phyloP scores from a whole-genome alignment of 1,140 invertebrate species.

The Brachionus plicatilis region DNA sequence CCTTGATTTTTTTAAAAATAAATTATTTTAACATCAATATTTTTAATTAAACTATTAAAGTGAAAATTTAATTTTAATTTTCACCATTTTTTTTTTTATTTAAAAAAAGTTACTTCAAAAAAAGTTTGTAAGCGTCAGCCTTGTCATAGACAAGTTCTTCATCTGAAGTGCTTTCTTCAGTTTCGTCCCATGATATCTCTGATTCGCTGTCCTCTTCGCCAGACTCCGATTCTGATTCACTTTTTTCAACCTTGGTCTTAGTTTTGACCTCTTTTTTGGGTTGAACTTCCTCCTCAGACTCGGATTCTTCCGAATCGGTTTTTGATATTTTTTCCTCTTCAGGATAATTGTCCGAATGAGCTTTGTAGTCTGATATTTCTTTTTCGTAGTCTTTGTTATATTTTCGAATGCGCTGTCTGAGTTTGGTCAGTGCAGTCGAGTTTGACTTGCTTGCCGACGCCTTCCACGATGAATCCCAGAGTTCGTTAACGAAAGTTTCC shows the following conservation, averaged over 20 bases:
- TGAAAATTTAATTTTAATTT: not conserved
- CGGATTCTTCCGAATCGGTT: not conserved
- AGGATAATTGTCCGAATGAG: not conserved
- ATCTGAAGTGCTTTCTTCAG: not conserved
- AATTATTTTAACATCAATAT: too few species aligned
- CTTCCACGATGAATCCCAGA: constrained; percentile 27
- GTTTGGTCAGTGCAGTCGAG: constrained; percentile 10
- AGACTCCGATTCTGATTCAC: not conserved
- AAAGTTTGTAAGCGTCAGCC: constrained; percentile 5
- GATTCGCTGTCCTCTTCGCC: not conserved
- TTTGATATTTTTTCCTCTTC: constrained; percentile 31
- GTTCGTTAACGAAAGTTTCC: not conserved
- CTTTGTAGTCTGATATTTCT: not conserved
- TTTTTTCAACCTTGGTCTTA: not conserved
- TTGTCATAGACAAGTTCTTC: not conserved
- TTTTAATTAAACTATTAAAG: not conserved
- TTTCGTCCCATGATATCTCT: not conserved
- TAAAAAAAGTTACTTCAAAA: not conserved
- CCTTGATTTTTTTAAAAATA: not conserved
- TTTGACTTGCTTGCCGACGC: not conserved
- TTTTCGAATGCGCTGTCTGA: constrained; percentile 31
- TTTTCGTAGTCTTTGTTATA: constrained; percentile 23
- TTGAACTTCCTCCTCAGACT: not conserved
- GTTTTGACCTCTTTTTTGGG: not conserved
- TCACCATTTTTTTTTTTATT: not conserved